A percentile compares a stretch with the other conserved stretches of the same genome.
phyloP scores from a whole-genome alignment of 2,888 invertebrate species.

The Isotomurus palustris region DNA sequence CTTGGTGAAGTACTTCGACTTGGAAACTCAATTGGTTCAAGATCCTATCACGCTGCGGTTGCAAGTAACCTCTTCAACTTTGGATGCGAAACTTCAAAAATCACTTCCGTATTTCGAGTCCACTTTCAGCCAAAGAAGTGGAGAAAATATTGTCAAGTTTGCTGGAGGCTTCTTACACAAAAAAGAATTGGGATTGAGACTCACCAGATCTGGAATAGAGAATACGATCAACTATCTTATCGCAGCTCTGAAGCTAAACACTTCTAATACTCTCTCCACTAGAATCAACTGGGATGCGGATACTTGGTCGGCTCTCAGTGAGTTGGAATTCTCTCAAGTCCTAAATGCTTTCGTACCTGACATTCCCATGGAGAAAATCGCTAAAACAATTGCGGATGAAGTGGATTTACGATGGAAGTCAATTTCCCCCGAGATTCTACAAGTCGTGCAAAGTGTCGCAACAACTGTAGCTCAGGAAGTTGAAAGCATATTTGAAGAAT shows the following conservation, averaged over 20 bases:
- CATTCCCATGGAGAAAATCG: slow-evolving; percentile 9
- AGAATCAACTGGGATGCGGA: slow-evolving; percentile 47
- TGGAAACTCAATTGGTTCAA: too few species aligned
- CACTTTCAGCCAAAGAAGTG: slow-evolving; percentile 19
- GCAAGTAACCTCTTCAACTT: too few species aligned
- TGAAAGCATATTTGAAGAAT: neutral
- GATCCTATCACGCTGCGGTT: too few species aligned
- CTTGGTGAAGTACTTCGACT: too few species aligned
- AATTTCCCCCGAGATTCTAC: slow-evolving; percentile 20
- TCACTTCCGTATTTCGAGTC: slow-evolving; percentile 33
- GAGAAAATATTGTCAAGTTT: slow-evolving; percentile 28
- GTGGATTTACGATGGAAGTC: slow-evolving; percentile 27
- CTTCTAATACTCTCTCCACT: slow-evolving; percentile 46
- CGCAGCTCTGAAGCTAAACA: slow-evolving; percentile 46
- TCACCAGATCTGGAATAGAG: slow-evolving; percentile 45
- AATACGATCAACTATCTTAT: slow-evolving; percentile 44
- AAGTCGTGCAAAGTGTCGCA: too few species aligned
- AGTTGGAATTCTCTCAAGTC: slow-evolving; percentile 9
- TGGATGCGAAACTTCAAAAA: too few species aligned
- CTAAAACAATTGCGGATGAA: slow-evolving; percentile 23
- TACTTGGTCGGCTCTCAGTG: slow-evolving; percentile 18
- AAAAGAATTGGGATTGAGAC: slow-evolving; percentile 46
- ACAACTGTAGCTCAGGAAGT: too few species aligned
- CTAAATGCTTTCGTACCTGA: slow-evolving; percentile 7
- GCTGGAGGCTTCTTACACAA: slow-evolving; percentile 47